Base-by-base conservation (phyloP, 2,888 invertebrate genomes). In the Alsophila aescularia region DNA sequence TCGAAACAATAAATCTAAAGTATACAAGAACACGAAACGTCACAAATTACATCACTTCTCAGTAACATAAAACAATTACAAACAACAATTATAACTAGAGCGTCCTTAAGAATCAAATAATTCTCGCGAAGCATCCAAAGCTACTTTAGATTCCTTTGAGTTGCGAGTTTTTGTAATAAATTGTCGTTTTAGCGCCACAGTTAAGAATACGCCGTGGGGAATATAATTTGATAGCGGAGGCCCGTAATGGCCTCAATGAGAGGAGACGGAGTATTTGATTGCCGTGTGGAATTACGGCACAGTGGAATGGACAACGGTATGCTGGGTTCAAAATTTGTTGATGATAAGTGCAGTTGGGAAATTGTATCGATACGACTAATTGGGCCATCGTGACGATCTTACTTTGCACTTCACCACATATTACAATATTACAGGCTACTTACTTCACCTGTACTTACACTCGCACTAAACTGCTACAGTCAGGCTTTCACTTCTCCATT, bases 151-250 rank as follows among this genome's bases (percentile, higher is more conserved):
- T 58, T 65, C 62, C 60, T 60, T 62, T 64, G 61, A 61, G 59
- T 56, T 58, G 53, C 51, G 50, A 60, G 59, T 61, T 63, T 66
- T 60, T 62, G 61, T 61, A 61, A 61, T 63, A 47, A 64, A 64
- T 63, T 58, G 58, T 66, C 64, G 58, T 60, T 60, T 59, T 60
- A 58, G 55, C 35, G 50, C 40, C 55, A 49, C 50, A 55, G 49
- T 49, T 59, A 39, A 53, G 57, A 60, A 50, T 45, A 59, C 55
- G 47, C 64, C 60, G 64, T 40, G 39, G 66, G 56, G 67, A 62
- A 66, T 68, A 67, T 73, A 70, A 71, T 71, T 70, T 74, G 71
- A 73, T 69, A 67, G 67, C 61, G 56, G 55, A 64, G 43, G 66
- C 60, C 55, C 63, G 58, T 72, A 70, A 74, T 68, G 63, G 65